Evolutionary conservation across 2,113 vertebrate species (phyloP).

Genomic region (Stegostoma tigrinum): DNA sequence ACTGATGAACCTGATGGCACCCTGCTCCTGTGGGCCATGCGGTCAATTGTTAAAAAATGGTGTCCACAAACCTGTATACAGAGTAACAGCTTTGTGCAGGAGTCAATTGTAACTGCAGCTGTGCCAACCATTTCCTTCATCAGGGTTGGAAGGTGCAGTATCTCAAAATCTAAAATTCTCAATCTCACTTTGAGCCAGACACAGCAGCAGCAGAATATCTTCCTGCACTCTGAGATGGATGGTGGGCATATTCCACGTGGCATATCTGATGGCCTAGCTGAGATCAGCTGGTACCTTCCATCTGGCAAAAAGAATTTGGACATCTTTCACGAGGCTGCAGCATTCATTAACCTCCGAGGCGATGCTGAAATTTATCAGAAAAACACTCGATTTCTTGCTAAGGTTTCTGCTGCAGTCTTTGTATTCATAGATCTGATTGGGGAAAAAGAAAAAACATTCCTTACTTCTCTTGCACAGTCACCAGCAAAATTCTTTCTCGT

Average conservation of each 20-base stretch:
- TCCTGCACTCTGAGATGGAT: slow-evolving; percentile 56
- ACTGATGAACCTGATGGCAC: slow-evolving; percentile 42
- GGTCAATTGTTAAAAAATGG: slow-evolving; percentile 50
- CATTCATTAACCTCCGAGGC: slow-evolving; percentile 38
- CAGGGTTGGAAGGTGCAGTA: slow-evolving; percentile 54
- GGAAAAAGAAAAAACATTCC: not conserved
- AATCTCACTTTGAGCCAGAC: slow-evolving; percentile 58
- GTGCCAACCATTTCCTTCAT: slow-evolving; percentile 67
- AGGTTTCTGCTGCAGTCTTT: slow-evolving; percentile 23
- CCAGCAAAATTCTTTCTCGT: slow-evolving; percentile 19
- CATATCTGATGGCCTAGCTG: slow-evolving; percentile 65
- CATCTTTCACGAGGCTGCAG: slow-evolving; percentile 18
- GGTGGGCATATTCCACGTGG: slow-evolving; percentile 49
- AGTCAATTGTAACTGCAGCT: slow-evolving; percentile 47
- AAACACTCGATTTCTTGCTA: slow-evolving; percentile 5
- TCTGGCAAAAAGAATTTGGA: slow-evolving; percentile 36
- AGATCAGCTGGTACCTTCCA: slow-evolving; percentile 63
- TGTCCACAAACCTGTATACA: slow-evolving; percentile 38
- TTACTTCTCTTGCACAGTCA: slow-evolving; percentile 3
- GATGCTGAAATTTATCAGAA: not conserved
- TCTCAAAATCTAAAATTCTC: slow-evolving; percentile 66
- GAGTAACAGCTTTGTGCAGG: slow-evolving; percentile 39
- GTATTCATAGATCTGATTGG: slow-evolving; percentile 30
- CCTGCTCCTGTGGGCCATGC: slow-evolving; percentile 60
- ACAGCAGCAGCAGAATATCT: slow-evolving; percentile 52